Conservation (phyloP, 2,113 vertebrate genomes). For the Dicentrarchus labrax region DNA sequence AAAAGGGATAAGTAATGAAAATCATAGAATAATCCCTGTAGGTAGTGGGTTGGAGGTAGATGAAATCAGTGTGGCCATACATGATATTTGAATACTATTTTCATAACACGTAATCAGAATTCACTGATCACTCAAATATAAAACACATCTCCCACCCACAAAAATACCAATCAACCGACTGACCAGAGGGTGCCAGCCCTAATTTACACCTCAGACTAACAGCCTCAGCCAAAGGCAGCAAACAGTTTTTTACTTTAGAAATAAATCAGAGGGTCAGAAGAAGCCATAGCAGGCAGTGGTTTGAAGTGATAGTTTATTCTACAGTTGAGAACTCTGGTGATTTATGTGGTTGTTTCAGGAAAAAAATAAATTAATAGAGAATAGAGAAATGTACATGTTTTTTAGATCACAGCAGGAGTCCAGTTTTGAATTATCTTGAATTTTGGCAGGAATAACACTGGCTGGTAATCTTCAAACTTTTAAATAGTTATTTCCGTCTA, state of each 20-base stretch:
- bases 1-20: too few relatives aligned
- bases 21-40: not conserved
- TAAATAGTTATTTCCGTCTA: not conserved
- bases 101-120: too few relatives aligned
- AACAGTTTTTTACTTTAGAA: not conserved
- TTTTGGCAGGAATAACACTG: not conserved
- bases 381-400: not conserved
- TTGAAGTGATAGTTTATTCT: not conserved
- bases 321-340: not conserved
- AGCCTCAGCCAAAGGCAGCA: not conserved
- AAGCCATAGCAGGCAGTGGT: too few relatives aligned
- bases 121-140: too few relatives aligned
- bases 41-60: not conserved
- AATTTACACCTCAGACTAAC: not conserved
- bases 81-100: too few relatives aligned
- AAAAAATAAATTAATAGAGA: not conserved
- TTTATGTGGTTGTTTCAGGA: not conserved
- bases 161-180: too few relatives aligned
- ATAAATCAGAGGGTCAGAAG: not conserved
- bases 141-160: too few relatives aligned
- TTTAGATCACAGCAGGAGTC: not conserved
- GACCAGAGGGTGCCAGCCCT: too few relatives aligned
- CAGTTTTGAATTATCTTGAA: not conserved
- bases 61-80: not conserved
- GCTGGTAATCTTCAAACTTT: not conserved